phyloP scores from a whole-genome alignment of 1,140 invertebrate species.

The Cherax destructor region DNA sequence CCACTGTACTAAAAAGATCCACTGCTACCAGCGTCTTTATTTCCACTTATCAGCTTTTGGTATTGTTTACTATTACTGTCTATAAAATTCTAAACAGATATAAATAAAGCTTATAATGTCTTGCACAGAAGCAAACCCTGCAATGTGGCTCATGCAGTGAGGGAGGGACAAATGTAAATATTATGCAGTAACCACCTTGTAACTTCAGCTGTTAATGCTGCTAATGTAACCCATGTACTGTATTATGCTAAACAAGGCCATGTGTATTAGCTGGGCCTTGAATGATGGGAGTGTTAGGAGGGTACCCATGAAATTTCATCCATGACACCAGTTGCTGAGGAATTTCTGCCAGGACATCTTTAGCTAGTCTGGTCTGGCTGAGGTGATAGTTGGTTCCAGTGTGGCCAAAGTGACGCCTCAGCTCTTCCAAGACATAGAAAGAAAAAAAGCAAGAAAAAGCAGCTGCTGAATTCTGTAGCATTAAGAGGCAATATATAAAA shows the following conservation, averaged over 20 bases:
- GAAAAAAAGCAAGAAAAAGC: neutral
- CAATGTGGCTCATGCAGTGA: too few relatives aligned
- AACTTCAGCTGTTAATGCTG: neutral
- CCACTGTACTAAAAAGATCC: too few relatives aligned
- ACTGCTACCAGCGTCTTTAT: too few relatives aligned
- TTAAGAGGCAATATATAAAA: neutral
- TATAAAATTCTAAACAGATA: too few relatives aligned
- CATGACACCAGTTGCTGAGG: constrained; percentile 76
- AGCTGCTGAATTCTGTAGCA: neutral
- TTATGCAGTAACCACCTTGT: neutral
- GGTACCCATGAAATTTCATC: constrained; percentile 61
- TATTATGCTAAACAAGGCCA: constrained; percentile 42
- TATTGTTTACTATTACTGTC: too few relatives aligned
- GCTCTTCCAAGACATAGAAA: constrained; percentile 56
- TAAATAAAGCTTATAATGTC: too few relatives aligned
- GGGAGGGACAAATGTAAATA: neutral
- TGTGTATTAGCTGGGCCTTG: constrained; percentile 54
- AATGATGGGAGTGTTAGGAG: constrained; percentile 39
- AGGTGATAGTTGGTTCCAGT: constrained; percentile 71
- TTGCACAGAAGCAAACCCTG: too few relatives aligned
- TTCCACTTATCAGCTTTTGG: too few relatives aligned
- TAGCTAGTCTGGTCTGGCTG: constrained; percentile 75
- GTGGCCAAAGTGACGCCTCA: constrained; percentile 62
- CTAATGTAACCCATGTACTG: neutral
- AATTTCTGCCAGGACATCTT: constrained; percentile 78